Evolutionary conservation across 2,113 vertebrate genomes (phyloP), one percentile per base, ranked within the genome.

Genomic region (Vicugna pacos): DNA sequence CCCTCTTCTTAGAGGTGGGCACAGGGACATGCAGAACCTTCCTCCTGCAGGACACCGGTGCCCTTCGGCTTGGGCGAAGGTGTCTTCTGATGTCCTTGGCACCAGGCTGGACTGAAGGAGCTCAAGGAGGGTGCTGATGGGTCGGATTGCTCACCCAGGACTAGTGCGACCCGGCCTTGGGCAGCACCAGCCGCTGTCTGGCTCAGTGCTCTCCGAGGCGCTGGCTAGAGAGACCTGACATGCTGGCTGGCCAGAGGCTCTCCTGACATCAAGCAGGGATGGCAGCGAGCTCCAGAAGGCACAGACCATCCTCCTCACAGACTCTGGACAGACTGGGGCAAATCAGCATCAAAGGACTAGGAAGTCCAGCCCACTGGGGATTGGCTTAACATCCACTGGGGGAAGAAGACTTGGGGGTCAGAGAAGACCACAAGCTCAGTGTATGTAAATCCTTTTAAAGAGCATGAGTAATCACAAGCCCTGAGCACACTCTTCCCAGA

Each of bases 291-390:
- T 0, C 3, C 30, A 5, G 58, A 20, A 20, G 58, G 26, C 60
- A 26, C 8, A 46, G 30, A 2, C n/a, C 3, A 8, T 7, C 6
- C 22, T 58, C 56, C 0, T 0, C n/a, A 2, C 2, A 0, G 76
- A 58, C 4, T 7, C 50, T 28, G 26, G 30, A 22, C 22, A 16
- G 10, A 35, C 30, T 16, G 2, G 64, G 8, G 9, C 56, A 16
- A 0, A 0, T 46, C 17, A 0, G 2, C 50, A 32, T 48, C 72
- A 32, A 11, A 58, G 89, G 38, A 9, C 30, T 32, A 17, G 28
- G 60, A 42, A n/a, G 14, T 69, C 20, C 5, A 17, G 14, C 32
- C n/a, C 62, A 35, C 8, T 0, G 22, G 10, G 58, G 35, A 26
- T 24, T 14, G 46, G 30, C 84, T 77, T 67, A 20, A 26, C 17